Percentiles rank a stretch among this genome's conserved stretches.
Evolutionary conservation across 2,113 vertebrate genomes (phyloP).

Genomic region (Peromyscus leucopus): DNA sequence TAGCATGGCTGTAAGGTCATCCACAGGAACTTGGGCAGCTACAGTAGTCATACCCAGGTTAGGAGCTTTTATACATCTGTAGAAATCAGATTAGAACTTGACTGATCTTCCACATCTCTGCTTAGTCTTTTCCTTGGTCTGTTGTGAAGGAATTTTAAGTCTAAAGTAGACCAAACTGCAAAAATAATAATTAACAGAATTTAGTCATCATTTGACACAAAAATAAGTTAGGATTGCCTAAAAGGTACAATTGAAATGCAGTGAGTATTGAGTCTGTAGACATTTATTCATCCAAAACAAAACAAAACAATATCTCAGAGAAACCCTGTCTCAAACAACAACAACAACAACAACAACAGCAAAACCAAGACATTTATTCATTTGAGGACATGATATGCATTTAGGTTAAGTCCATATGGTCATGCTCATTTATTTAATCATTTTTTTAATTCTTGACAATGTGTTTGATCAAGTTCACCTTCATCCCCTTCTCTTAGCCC

Average conservation of each 20-base stretch:
- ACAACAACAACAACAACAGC: too few species aligned
- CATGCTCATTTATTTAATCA: neutral
- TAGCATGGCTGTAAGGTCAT: too few species aligned
- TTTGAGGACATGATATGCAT: neutral
- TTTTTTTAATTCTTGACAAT: neutral
- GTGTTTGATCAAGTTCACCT: neutral
- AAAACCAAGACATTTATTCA: neutral
- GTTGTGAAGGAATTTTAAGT: slow-evolving; percentile 52
- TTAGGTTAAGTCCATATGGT: neutral
- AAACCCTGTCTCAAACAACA: too few species aligned
- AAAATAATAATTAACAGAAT: slow-evolving; percentile 35
- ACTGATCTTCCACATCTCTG: neutral
- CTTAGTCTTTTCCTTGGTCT: neutral
- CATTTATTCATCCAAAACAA: neutral
- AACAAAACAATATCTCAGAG: too few species aligned
- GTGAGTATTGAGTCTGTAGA: neutral
- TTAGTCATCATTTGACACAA: neutral
- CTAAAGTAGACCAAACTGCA: neutral
- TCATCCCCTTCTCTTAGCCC: neutral
- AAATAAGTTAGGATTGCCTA: slow-evolving; percentile 19
- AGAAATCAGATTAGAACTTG: slow-evolving; percentile 13
- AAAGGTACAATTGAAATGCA: slow-evolving; percentile 43
- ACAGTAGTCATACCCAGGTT: neutral
- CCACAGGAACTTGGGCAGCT: neutral
- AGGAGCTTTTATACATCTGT: neutral